Percentiles rank a stretch among this genome's conserved stretches.
phyloP scores from a whole-genome alignment of 2,888 invertebrate genomes.

The Zaprionus bogoriensis region DNA sequence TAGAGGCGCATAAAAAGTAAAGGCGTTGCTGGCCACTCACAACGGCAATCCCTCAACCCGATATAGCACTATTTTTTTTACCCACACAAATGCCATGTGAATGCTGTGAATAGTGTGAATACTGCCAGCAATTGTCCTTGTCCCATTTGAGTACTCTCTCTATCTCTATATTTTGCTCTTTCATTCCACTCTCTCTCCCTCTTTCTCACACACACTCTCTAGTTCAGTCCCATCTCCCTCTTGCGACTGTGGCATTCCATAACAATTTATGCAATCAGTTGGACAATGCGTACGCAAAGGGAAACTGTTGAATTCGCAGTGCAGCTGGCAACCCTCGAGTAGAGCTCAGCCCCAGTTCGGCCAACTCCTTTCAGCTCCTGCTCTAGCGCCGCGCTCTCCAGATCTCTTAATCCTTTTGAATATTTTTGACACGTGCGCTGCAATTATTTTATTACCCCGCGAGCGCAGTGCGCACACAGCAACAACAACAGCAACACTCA shows the following conservation, averaged over 20 bases:
- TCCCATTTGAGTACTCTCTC: constrained; percentile 17
- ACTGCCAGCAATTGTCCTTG: constrained; percentile 26
- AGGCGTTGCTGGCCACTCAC: constrained; percentile 31
- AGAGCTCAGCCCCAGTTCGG: background rate
- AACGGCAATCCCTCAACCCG: constrained; percentile 23
- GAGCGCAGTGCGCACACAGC: constrained; percentile 45
- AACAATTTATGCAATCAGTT: constrained; percentile 77
- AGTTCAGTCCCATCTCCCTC: background rate
- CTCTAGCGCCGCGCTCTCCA: background rate
- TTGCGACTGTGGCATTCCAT: constrained; percentile 59
- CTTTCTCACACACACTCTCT: no score
- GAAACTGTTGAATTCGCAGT: constrained; percentile 33
- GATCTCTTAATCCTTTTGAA: constrained; percentile 72
- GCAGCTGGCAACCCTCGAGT: background rate
- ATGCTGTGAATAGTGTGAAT: constrained; percentile 5
- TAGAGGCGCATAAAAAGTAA: constrained; percentile 23
- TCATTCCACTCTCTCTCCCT: no score
- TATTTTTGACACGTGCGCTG: constrained; percentile 81
- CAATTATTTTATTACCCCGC: constrained; percentile 80
- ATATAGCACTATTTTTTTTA: background rate
- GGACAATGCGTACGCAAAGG: constrained; percentile 48
- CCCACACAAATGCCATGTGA: constrained; percentile 17
- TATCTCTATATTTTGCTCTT: background rate
- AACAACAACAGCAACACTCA: constrained; percentile 25
- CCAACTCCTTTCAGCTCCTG: background rate